These are phyloP conservation scores for Gadus chalcogrammus DNA, from an alignment of 2,113 vertebrate species.

Conservation along the genomic window DNA sequence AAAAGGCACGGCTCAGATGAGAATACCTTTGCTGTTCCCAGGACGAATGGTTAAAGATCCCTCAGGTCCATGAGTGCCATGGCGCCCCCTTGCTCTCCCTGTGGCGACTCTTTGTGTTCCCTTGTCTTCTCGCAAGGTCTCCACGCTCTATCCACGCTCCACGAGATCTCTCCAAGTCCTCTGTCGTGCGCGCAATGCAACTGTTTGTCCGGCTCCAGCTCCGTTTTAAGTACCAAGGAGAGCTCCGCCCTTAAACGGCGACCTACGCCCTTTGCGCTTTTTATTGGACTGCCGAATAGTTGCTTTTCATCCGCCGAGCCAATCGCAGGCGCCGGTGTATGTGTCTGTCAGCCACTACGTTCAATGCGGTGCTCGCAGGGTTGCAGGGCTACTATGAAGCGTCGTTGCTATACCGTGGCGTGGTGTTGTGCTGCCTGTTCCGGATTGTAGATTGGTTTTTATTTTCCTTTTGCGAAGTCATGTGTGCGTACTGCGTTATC, in stretches of 20 bases:
- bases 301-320: slow-evolving; percentile 16
- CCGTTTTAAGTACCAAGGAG: slow-evolving; percentile 57
- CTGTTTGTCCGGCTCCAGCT: slow-evolving; percentile 19
- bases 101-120: slow-evolving; percentile 29
- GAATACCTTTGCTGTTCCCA: slow-evolving; percentile 64
- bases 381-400: no score
- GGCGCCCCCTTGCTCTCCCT: slow-evolving; percentile 28
- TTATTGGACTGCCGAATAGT: slow-evolving; percentile 35
- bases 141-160: no score
- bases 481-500: no score
- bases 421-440: no score
- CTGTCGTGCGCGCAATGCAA: slow-evolving; percentile 39
- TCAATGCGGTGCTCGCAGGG: slow-evolving; percentile 39
- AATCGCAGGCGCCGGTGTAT: slow-evolving; percentile 29
- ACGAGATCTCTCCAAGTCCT: slow-evolving; percentile 11
- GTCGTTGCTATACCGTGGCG: no score
- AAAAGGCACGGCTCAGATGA: not conserved
- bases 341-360: slow-evolving; percentile 20
- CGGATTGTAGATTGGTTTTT: no score
- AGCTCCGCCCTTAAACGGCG: slow-evolving; percentile 47
- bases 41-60: slow-evolving; percentile 61
- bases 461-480: no score
- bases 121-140: no score
- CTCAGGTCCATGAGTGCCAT: slow-evolving; percentile 59
- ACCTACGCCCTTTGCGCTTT: not conserved